These are phyloP conservation scores for Aporrectodea caliginosa DNA, from an alignment of 1,140 invertebrate species.

Conservation along the genomic window DNA sequence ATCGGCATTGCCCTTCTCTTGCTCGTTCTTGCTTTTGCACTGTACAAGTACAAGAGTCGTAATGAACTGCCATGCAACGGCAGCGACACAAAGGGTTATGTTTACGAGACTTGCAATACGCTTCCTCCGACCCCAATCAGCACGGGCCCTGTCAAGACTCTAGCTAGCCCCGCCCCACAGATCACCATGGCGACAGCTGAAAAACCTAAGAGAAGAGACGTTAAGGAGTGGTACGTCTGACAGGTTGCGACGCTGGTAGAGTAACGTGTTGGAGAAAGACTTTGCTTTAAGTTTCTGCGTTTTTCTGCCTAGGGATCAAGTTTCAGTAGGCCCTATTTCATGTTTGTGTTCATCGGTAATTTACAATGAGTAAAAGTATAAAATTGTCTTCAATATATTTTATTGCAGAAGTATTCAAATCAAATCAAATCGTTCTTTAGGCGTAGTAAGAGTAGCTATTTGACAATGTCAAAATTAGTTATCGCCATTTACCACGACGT, in stretches of 20 bases:
- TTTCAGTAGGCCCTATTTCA: no score
- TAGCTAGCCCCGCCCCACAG: neutral
- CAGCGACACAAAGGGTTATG: neutral
- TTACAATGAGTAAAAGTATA: no score
- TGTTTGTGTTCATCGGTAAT: no score
- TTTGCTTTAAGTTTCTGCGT: no score
- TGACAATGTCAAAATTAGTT: no score
- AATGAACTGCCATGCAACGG: neutral
- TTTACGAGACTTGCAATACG: neutral
- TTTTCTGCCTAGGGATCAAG: no score
- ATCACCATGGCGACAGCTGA: constrained; percentile 51
- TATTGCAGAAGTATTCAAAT: no score
- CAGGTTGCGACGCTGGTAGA: neutral
- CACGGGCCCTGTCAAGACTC: neutral
- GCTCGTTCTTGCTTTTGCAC: constrained; percentile 76
- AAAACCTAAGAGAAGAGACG: constrained; percentile 79
- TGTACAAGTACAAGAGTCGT: constrained; percentile 74
- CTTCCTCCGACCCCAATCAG: neutral
- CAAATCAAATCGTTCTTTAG: no score
- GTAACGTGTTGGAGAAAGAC: no score
- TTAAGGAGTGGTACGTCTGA: constrained; percentile 89
- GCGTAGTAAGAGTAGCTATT: no score
- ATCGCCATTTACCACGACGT: no score
- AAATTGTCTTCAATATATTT: no score
- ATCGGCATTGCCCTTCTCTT: constrained; percentile 24